A percentile compares a stretch with the other conserved stretches of the same genome.
phyloP scores from a whole-genome alignment of 2,113 vertebrate species.

The Myrmecobius fasciatus region DNA sequence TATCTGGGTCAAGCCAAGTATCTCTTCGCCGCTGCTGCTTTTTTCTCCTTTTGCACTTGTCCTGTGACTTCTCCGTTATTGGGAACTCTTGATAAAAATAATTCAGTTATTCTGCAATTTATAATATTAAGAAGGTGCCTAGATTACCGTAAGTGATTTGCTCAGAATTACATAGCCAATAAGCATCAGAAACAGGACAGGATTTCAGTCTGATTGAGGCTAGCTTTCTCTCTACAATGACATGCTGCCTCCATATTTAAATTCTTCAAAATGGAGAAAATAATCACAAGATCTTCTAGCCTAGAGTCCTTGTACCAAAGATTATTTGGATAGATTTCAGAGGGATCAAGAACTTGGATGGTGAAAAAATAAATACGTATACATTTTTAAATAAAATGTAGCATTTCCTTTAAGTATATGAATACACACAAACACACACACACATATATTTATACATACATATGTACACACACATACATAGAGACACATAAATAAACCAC shows the following conservation, averaged over 20 bases:
- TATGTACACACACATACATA: no score
- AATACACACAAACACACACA: no score
- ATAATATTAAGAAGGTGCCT: background rate
- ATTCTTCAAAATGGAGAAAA: background rate
- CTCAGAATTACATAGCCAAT: background rate
- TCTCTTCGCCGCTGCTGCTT: background rate
- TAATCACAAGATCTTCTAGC: background rate
- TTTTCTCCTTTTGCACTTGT: background rate
- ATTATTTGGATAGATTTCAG: background rate
- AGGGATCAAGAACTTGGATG: background rate
- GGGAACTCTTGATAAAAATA: background rate
- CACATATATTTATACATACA: no score
- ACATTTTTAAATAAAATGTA: background rate
- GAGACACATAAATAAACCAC: background rate
- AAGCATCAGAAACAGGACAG: background rate
- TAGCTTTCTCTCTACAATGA: background rate
- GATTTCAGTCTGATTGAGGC: background rate
- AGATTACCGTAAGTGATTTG: background rate
- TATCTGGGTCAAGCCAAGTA: background rate
- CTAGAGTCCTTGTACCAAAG: background rate
- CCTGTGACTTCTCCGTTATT: background rate
- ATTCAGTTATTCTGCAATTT: background rate
- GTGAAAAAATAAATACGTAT: background rate
- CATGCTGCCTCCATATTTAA: background rate
- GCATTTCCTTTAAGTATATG: background rate